A percentile compares a stretch with the other conserved stretches of the same genome.
phyloP scores from a whole-genome alignment of 2,113 vertebrate genomes.

The Myiopsitta monachus region DNA sequence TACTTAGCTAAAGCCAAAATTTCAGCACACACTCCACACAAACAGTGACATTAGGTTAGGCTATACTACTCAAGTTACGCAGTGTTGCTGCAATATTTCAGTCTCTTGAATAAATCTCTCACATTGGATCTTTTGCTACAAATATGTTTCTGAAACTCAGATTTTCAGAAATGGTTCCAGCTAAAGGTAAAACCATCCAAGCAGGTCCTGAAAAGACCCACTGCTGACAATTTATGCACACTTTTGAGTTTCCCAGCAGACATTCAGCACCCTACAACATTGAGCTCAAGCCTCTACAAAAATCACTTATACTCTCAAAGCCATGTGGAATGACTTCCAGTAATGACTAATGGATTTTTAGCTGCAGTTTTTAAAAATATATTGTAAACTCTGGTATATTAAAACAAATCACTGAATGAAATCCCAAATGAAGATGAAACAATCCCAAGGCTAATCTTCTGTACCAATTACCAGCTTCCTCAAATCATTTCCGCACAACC shows the following conservation, averaged over 20 bases:
- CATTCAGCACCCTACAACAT: neutral
- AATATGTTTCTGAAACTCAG: neutral
- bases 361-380: neutral
- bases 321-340: neutral
- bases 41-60: neutral
- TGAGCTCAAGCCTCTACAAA: neutral
- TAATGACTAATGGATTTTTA: neutral
- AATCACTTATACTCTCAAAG: neutral
- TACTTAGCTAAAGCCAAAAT: neutral
- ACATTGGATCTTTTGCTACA: neutral
- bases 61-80: neutral
- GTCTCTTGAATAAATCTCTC: neutral
- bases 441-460: neutral
- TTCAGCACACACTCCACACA: neutral
- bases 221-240: accelerated
- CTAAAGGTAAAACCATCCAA: neutral
- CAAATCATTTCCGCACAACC: neutral
- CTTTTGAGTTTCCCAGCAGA: neutral
- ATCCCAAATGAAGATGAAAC: neutral
- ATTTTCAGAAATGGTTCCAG: neutral
- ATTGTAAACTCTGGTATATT: neutral
- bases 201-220: neutral
- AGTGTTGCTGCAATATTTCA: neutral
- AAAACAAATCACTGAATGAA: neutral
- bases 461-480: neutral